Base-by-base conservation (phyloP, 2,113 vertebrate genomes). In the Alligator sinensis region DNA sequence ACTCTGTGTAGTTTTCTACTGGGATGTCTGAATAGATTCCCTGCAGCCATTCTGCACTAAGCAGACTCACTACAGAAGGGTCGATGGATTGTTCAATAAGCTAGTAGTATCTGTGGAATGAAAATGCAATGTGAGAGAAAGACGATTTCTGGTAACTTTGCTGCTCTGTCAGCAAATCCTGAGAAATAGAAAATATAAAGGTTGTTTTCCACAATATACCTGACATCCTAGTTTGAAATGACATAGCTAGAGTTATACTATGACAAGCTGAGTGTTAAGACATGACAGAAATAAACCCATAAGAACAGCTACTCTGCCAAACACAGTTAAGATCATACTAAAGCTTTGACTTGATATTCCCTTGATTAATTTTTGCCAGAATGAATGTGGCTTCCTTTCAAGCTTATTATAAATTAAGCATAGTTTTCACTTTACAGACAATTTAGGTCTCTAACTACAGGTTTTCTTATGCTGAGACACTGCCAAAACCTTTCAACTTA, bases 71-170 rank as follows among this genome's bases (percentile, higher is more conserved):
- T 88, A 92, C 74, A 1, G 1, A 79, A 66, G 88, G 89, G 80
- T 81, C 14, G 8, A 89, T 78, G 89, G 19, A 80, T 57, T 28
- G 91, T 62, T 97, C 94, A 80, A 91, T 34, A 25, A 95, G 72
- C 28, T 59, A n/a, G 84, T 27, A 1, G 90, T 87, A 97, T 72
- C 98, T 98, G 96, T 82, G 94, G 96, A 96, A 86, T 25, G 22
- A 97, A 97, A 97, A 92, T 3, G 2, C 54, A 95, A 90, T 66
- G 80, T 96, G 92, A 97, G 86, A 96, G 77, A 94, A 75, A 88
- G 24, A 38, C 9, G 27, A 85, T 28, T 85, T 61, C 61, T 60
- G 84, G 83, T 47, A 92, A 81, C 47, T 93, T 90, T 91, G 59
- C 70, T 84, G 87, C 86, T 96, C 88, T 68, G 57, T 89, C 84